Evolutionary conservation across 2,113 vertebrate species (phyloP).

Genomic region (Psammodynastes pulverulentus): DNA sequence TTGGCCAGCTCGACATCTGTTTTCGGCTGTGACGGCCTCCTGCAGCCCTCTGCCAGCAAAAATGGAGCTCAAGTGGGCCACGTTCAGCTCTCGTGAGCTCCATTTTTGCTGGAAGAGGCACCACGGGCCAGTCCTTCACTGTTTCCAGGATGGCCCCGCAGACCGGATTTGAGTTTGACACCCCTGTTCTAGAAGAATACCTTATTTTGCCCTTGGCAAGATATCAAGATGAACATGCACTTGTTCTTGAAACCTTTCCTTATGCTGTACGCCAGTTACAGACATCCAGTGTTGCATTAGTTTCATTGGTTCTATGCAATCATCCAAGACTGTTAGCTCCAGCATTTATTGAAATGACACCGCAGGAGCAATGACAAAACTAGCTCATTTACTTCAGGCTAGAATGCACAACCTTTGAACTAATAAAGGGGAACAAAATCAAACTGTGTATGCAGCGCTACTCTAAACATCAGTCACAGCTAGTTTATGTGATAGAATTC

Average conservation of each 20-base stretch:
- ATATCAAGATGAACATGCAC: neutral
- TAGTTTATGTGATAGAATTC: neutral
- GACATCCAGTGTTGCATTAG: neutral
- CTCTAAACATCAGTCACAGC: neutral
- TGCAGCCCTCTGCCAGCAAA: too few relatives aligned
- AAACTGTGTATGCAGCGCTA: neutral
- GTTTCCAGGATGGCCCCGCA: too few relatives aligned
- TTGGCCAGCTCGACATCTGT: too few relatives aligned
- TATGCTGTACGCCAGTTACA: neutral
- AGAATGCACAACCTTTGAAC: constrained; percentile 4
- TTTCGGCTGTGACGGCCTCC: too few relatives aligned
- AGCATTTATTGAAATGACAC: neutral
- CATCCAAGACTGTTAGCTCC: neutral
- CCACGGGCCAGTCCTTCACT: too few relatives aligned
- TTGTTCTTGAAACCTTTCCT: constrained; percentile 32
- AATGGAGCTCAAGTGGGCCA: too few relatives aligned
- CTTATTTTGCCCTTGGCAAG: neutral
- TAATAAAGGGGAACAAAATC: neutral
- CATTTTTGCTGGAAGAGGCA: too few relatives aligned
- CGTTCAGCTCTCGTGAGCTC: too few relatives aligned
- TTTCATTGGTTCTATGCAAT: neutral
- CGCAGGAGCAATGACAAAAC: neutral
- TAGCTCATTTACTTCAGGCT: neutral
- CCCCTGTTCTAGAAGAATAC: neutral
- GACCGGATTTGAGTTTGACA: too few relatives aligned